phyloP scores from a whole-genome alignment of 2,888 invertebrate genomes.

The Lasioglossum marginatum region DNA sequence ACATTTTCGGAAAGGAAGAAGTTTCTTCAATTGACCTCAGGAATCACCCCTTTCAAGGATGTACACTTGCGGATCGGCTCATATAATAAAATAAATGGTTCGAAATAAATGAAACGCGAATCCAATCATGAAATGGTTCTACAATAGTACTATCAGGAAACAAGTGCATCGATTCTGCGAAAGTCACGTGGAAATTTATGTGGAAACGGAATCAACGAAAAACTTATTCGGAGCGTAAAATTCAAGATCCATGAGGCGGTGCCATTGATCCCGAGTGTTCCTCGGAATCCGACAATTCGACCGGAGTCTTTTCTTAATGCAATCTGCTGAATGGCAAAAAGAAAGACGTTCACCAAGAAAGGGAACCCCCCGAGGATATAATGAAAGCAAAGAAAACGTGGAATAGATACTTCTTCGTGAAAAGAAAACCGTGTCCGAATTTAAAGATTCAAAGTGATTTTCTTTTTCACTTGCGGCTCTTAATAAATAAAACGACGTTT shows the following conservation, averaged over 20 bases:
- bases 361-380: neutral
- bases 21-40: too few relatives aligned
- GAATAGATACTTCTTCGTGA: constrained; percentile 22
- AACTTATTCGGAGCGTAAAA: neutral
- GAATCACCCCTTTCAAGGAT: too few relatives aligned
- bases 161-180: neutral
- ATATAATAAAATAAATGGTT: too few relatives aligned
- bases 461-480: neutral
- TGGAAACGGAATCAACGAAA: neutral
- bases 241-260: constrained; percentile 24
- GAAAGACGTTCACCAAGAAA: constrained; percentile 5
- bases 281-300: constrained; percentile 29
- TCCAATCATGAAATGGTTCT: neutral
- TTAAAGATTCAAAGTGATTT: constrained; percentile 1
- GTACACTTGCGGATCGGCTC: too few relatives aligned
- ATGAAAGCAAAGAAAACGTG: constrained; percentile 30
- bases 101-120: neutral
- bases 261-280: constrained; percentile 29
- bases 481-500: neutral
- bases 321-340: constrained; percentile 32
- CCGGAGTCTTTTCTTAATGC: neutral
- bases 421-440: constrained; percentile 20
- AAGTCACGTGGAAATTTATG: neutral
- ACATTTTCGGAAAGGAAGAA: too few relatives aligned
- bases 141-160: neutral